phyloP scores from a whole-genome alignment of 1,140 invertebrate species.

The Odontomachus brunneus region DNA sequence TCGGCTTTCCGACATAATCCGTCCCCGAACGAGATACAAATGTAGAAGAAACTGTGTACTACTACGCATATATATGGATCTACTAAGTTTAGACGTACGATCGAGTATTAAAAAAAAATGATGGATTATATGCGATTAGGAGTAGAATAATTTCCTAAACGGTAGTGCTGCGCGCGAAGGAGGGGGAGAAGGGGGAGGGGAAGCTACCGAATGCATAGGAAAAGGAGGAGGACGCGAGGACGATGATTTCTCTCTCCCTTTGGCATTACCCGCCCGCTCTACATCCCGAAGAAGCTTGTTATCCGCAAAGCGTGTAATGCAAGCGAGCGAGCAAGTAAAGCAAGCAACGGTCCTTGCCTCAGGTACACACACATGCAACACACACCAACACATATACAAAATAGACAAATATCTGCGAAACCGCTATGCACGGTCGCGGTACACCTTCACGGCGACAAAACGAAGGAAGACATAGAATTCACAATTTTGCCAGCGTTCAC shows the following conservation, averaged over 20 bases:
- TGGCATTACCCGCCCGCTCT: slow-evolving; percentile 14
- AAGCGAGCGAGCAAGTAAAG: slow-evolving; percentile 46
- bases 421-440: slow-evolving; percentile 14
- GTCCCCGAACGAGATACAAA: slow-evolving; percentile 75
- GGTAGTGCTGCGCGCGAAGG: slow-evolving; percentile 62
- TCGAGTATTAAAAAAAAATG: slow-evolving; percentile 68
- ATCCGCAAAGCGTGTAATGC: slow-evolving; percentile 59
- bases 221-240: not conserved
- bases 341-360: slow-evolving; percentile 66
- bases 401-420: slow-evolving; percentile 55
- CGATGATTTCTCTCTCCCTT: slow-evolving; percentile 54
- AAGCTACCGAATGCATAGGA: not conserved
- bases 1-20: slow-evolving; percentile 75
- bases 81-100: slow-evolving; percentile 71
- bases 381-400: slow-evolving; percentile 4
- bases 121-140: slow-evolving; percentile 74
- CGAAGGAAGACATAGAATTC: slow-evolving; percentile 37
- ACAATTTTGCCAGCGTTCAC: slow-evolving; percentile 71
- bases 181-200: slow-evolving; percentile 8
- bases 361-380: slow-evolving; percentile 47
- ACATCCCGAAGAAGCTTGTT: slow-evolving; percentile 62
- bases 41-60: slow-evolving; percentile 68
- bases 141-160: slow-evolving; percentile 73
- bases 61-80: slow-evolving; percentile 73
- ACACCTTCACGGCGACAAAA: slow-evolving; percentile 49